These are phyloP conservation scores for Acanthopleura granulata DNA, from an alignment of 2,888 invertebrate genomes.

Conservation along the genomic window DNA sequence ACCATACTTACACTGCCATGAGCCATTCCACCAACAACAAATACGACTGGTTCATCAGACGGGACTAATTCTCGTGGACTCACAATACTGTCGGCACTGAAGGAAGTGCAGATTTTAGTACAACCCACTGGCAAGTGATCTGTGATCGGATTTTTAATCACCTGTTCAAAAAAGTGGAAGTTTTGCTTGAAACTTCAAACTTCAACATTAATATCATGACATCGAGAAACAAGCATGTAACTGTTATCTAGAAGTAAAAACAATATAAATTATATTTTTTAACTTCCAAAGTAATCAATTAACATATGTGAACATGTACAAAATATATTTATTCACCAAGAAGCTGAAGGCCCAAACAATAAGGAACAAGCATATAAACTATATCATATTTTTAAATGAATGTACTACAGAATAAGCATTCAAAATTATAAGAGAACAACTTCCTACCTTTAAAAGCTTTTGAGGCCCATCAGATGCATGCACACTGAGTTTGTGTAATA, in stretches of 20 bases:
- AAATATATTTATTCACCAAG: no score
- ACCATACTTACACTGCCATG: constrained; percentile 86
- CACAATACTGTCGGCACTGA: constrained; percentile 81
- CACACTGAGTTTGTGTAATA: constrained; percentile 94
- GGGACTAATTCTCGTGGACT: constrained; percentile 85
- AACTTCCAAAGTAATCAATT: no score
- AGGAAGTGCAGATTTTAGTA: constrained; percentile 90
- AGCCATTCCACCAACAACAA: constrained; percentile 97
- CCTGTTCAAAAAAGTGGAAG: constrained; percentile 44
- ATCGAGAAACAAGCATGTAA: no score
- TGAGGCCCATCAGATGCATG: constrained; percentile 90
- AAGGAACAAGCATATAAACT: no score
- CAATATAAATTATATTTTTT: no score
- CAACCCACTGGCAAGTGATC: constrained; percentile 96
- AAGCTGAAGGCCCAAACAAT: no score
- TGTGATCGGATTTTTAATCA: constrained; percentile 94
- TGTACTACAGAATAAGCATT: no score
- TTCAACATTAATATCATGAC: no score
- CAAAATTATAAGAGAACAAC: neutral
- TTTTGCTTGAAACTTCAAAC: no score
- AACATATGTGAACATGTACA: no score
- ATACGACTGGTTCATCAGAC: constrained; percentile 83
- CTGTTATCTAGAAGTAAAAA: no score
- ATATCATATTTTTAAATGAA: no score
- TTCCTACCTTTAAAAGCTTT: constrained; percentile 82